A percentile compares a stretch with the other conserved stretches of the same genome.
Conservation (phyloP, 2,888 invertebrate species). For the Morpho achilles region DNA sequence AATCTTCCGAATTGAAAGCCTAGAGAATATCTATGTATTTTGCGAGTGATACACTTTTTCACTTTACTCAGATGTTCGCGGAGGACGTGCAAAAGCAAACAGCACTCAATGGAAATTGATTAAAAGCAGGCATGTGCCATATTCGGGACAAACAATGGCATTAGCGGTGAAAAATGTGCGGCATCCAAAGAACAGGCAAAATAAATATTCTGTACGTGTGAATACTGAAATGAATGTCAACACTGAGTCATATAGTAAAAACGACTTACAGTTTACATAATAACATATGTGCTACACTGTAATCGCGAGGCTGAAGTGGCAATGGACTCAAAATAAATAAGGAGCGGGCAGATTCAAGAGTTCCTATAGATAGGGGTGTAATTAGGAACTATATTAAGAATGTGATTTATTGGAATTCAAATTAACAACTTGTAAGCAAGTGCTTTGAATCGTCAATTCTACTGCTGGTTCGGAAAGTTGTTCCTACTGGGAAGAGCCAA, state of each 20-base stretch:
- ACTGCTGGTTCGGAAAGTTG: too few species aligned
- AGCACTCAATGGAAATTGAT: slow-evolving; percentile 23
- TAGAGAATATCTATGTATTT: neutral
- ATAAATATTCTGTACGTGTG: neutral
- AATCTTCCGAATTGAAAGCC: neutral
- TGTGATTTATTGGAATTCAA: too few species aligned
- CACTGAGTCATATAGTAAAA: neutral
- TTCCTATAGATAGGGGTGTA: too few species aligned
- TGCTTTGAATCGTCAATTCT: too few species aligned
- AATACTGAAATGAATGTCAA: neutral
- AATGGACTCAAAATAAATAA: too few species aligned
- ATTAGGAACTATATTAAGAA: too few species aligned
- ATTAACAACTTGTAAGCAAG: too few species aligned
- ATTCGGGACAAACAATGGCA: slow-evolving; percentile 4
- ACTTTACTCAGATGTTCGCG: slow-evolving; percentile 1
- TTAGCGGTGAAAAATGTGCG: slow-evolving; percentile 2
- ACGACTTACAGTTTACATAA: neutral
- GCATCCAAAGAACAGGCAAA: neutral
- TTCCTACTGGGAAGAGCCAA: too few species aligned
- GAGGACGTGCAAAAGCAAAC: slow-evolving; percentile 20
- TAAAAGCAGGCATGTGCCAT: slow-evolving; percentile 12
- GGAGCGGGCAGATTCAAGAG: too few species aligned
- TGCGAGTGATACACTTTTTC: slow-evolving; percentile 1
- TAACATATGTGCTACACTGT: too few species aligned
- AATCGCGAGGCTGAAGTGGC: too few species aligned